Percentiles rank a stretch among this genome's conserved stretches.
Evolutionary conservation across 2,888 invertebrate species (phyloP).

Genomic region (Neoscelio sp.): DNA sequence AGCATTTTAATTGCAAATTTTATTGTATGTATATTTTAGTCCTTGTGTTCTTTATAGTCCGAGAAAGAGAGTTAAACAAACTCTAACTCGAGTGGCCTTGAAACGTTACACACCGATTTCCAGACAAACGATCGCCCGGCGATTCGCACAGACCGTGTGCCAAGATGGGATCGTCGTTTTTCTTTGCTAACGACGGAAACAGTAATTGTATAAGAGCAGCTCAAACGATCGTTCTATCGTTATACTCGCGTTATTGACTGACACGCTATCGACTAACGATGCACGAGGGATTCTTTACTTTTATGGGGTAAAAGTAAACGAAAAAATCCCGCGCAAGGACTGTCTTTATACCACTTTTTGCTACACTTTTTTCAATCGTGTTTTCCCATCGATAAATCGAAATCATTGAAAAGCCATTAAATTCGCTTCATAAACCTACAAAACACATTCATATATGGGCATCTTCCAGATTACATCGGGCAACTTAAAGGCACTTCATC

Average conservation of each 20-base stretch:
- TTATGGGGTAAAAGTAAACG: slow-evolving; percentile 60
- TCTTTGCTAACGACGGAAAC: slow-evolving; percentile 61
- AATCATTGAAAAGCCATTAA: slow-evolving; percentile 58
- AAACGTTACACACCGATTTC: slow-evolving; percentile 63
- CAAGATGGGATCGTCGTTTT: slow-evolving; percentile 61
- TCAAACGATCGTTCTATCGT: slow-evolving; percentile 64
- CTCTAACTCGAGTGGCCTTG: slow-evolving; percentile 42
- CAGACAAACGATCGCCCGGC: slow-evolving; percentile 63
- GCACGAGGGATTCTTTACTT: slow-evolving; percentile 65
- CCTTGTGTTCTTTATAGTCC: slow-evolving; percentile 51
- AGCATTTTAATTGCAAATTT: slow-evolving; percentile 63
- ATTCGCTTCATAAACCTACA: slow-evolving; percentile 29
- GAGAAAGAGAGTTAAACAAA: slow-evolving; percentile 54
- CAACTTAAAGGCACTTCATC: slow-evolving; percentile 30
- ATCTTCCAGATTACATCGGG: slow-evolving; percentile 16
- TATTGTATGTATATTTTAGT: slow-evolving; percentile 64
- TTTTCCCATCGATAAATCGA: slow-evolving; percentile 42
- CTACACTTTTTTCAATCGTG: background rate
- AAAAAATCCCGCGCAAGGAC: slow-evolving; percentile 52
- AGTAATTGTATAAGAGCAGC: slow-evolving; percentile 65
- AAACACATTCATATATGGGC: slow-evolving; percentile 50
- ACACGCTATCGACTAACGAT: slow-evolving; percentile 66
- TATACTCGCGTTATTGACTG: slow-evolving; percentile 66
- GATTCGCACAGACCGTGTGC: slow-evolving; percentile 63
- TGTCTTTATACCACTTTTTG: slow-evolving; percentile 47